A percentile compares a stretch with the other conserved stretches of the same genome.
Conservation (phyloP, 2,113 vertebrate species). For the Elephantulus edwardii region DNA sequence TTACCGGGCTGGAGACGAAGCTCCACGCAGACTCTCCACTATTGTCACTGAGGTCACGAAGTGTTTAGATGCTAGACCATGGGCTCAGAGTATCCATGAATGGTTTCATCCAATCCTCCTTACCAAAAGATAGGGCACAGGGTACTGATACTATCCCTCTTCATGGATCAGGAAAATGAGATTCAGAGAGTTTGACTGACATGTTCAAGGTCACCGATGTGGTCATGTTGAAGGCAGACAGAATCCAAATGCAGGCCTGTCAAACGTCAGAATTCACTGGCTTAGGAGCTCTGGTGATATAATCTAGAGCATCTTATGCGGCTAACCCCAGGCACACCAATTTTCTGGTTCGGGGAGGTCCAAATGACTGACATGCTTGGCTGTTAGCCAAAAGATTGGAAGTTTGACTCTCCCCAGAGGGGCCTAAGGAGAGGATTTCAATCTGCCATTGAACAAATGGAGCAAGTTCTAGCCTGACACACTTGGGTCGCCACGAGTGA, state of each 20-base stretch:
- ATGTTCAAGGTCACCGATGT: background rate
- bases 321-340: too few relatives aligned
- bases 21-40: fast-evolving
- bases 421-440: background rate
- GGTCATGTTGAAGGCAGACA: background rate
- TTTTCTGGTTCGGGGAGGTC: too few relatives aligned
- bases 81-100: background rate
- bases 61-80: background rate
- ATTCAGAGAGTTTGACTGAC: background rate
- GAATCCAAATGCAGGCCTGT: background rate
- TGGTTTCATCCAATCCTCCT: background rate
- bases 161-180: background rate
- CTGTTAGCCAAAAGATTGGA: background rate
- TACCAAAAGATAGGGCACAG: fast-evolving
- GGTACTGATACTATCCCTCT: too few relatives aligned
- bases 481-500: background rate
- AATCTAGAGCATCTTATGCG: too few relatives aligned
- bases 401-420: background rate
- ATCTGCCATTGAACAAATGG: background rate
- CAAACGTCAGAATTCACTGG: background rate
- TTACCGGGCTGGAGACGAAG: background rate
- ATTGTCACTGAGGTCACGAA: background rate
- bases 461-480: background rate
- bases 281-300: too few relatives aligned
- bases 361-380: too few relatives aligned